phyloP scores from a whole-genome alignment of 2,888 invertebrate genomes.

The Hermaeophaga mercurialis region DNA sequence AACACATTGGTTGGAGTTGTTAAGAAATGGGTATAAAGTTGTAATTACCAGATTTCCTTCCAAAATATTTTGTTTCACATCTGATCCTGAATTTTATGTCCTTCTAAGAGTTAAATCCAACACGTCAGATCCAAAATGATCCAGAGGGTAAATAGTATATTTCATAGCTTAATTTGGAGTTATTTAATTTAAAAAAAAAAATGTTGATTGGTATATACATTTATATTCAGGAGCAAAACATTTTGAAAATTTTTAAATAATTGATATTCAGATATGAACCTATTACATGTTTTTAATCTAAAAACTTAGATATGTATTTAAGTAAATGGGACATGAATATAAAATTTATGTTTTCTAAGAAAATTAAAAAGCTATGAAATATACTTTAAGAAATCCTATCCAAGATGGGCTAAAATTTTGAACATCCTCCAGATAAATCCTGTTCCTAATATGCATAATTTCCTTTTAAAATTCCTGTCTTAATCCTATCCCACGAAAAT shows the following conservation, averaged over 20 bases:
- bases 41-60: conserved; percentile 30
- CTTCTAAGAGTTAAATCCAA: conserved; percentile 6
- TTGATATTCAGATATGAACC: too few species aligned
- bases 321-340: too few species aligned
- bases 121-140: conserved; percentile 7
- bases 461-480: conserved; percentile 11
- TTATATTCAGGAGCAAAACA: too few species aligned
- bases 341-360: too few species aligned
- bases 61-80: conserved; percentile 6
- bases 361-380: conserved; percentile 16
- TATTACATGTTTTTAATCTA: too few species aligned
- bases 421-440: conserved; percentile 23
- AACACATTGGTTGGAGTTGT: conserved; percentile 11
- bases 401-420: conserved; percentile 18
- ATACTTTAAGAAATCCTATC: conserved; percentile 14
- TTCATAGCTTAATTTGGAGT: conserved; percentile 22
- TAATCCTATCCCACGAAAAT: conserved; percentile 27
- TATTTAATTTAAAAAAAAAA: too few species aligned
- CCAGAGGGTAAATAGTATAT: conserved; percentile 8
- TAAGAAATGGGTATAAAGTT: conserved; percentile 22
- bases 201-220: too few species aligned
- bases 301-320: too few species aligned
- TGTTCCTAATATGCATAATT: conserved; percentile 15
- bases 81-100: conserved; percentile 10
- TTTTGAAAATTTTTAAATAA: too few species aligned